Base-by-base conservation (phyloP, 2,888 invertebrate genomes). In the Trichogramma evanescens region DNA sequence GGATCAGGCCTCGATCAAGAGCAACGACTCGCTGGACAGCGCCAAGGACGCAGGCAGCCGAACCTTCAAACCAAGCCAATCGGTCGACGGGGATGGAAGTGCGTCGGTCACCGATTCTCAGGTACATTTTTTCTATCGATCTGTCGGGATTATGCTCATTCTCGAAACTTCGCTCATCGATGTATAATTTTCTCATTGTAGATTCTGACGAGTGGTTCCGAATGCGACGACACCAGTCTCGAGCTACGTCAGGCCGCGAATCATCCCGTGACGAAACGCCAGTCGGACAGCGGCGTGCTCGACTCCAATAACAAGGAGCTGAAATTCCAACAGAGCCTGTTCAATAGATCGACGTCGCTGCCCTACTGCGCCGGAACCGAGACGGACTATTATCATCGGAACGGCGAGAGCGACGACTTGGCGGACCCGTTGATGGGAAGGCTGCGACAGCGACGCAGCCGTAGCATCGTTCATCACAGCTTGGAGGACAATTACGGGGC, bases 401-500 rank as follows among this genome's bases (percentile, higher is more conserved):
- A 81, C 67, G 84, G 81, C 80, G 74, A 74, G 48, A 79, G 80
- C 63, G 79, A 79, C 9, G 77, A 75, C 26, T 26, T 26, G 26
- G 26, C 26, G 42, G 74, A 77, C 45, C 71, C 70, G 5, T 71
- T 74, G 61, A 72, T 74, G 51, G 75, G 72, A 65, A 85, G 87
- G 74, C 81, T 91, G 65, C 82, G 91, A 69, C 87, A 89, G 64
- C 83, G 90, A 68, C 89, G 91, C 77, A 89, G 89, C 56, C 83
- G 91, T 63, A 90, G 89, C 75, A 87, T 92, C 65, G 89, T 92
- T 7, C 91, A 92, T 76, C 89, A 86, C 72, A 91, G 87, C 74
- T 82, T 93, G 65, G 93, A 93, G 74, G 93, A 93, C 73, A 93
- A 93, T 80, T 93, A 93, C 73, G 91, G 91, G 13, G 93, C 93